Evolutionary conservation across 2,888 invertebrate species (phyloP).

Genomic region (Cheilosia soror): DNA sequence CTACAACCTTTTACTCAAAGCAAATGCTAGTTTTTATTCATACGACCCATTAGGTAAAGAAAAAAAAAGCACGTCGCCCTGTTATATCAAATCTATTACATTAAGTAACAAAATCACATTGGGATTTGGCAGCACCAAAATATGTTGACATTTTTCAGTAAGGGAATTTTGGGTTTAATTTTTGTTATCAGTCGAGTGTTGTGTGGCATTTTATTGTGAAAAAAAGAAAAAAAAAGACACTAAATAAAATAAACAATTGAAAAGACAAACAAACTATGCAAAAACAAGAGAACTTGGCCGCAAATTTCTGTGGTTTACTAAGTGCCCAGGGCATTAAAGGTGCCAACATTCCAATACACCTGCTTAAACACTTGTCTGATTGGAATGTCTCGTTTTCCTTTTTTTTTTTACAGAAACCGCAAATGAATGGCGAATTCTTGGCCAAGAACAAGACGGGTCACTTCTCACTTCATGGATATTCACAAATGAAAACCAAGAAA

Average conservation of each 20-base stretch:
- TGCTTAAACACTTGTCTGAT: neutral
- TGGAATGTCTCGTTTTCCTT: neutral
- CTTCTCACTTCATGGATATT: constrained; percentile 89
- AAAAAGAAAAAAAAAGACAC: no score
- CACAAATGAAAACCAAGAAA: constrained; percentile 79
- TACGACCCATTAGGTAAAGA: no score
- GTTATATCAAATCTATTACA: constrained; percentile 25
- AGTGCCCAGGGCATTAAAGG: constrained; percentile 82
- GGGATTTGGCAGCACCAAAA: constrained; percentile 4
- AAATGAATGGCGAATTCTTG: constrained; percentile 91
- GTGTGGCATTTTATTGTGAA: constrained; percentile 23
- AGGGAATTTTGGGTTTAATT: constrained; percentile 39
- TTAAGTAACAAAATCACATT: neutral
- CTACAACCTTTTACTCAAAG: no score
- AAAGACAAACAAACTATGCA: constrained; percentile 77
- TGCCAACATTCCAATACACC: constrained; percentile 45
- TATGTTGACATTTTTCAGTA: constrained; percentile 24
- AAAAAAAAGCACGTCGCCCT: no score
- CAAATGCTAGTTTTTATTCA: no score
- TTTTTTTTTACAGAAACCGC: constrained; percentile 85
- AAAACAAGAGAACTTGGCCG: constrained; percentile 83
- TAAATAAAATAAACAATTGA: neutral
- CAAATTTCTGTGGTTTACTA: constrained; percentile 83
- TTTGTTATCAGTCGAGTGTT: constrained; percentile 36
- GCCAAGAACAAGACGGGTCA: constrained; percentile 91